Evolutionary conservation across 2,888 invertebrate genomes (phyloP), one percentile per base, ranked within the genome.

Genomic region (Magallana nippona): DNA sequence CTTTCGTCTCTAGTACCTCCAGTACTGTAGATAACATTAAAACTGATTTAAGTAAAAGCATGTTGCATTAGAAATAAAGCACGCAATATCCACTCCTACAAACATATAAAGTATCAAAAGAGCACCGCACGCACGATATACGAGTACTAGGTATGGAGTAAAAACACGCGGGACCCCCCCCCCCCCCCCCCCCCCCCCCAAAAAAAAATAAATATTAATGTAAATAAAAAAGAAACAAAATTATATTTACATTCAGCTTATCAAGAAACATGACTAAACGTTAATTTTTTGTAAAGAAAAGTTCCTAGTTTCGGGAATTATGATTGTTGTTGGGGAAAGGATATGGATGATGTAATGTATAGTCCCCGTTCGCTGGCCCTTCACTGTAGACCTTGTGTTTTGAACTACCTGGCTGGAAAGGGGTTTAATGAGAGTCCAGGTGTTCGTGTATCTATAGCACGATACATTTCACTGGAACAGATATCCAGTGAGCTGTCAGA

Each of bases 361-460:
- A 44, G 44, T 8, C 44, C 44, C 44, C n/a, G n/a, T 13, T 60
- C 60, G 15, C 60, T 60, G 60, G n/a, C 60, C n/a, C 10, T 60
- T n/a, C 15, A 60, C 60, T 60, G 60, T 3, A 60, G n/a, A n/a
- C n/a, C n/a, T n/a, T 15, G 60, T 60, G n/a, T 60, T 60, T 60
- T 60, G 60, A 60, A 60, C n/a, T 60, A 60, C n/a, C 60, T 60
- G n/a, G 60, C n/a, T 60, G 60, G 60, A 44, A 60, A 17, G 60
- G n/a, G n/a, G n/a, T 60, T 60, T 60, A 60, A 60, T 60, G 60
- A 60, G 17, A 60, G 60, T n/a, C 60, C 60, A 60, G 60, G 60
- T 60, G 60, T 60, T 17, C 17, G 60, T n/a, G n/a, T 60, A 17
- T 60, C 60, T n/a, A n/a, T n/a, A 60, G n/a, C 60, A n/a, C 60